Percentiles rank a stretch among this genome's conserved stretches.
These are phyloP conservation scores for Epistrophe grossulariae DNA, from an alignment of 2,888 invertebrate genomes.

Conservation along the genomic window DNA sequence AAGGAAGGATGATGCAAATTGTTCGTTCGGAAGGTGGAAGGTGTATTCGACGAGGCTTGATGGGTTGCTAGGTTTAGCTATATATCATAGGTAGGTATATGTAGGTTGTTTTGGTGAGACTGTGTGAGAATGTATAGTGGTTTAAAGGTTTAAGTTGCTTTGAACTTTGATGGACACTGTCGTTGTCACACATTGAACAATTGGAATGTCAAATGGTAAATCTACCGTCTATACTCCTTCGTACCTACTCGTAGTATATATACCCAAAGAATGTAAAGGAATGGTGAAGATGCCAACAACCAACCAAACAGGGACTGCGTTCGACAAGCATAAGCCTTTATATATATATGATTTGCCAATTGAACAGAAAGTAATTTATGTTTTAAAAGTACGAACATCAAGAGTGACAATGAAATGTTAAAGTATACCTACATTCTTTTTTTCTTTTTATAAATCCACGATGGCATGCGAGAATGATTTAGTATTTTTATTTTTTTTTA, in stretches of 20 bases:
- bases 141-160: constrained; percentile 35
- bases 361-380: constrained; percentile 5
- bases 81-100: not conserved
- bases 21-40: constrained; percentile 28
- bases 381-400: not conserved
- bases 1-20: constrained; percentile 61
- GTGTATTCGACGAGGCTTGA: constrained; percentile 1
- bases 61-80: not conserved
- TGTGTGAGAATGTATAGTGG: not conserved
- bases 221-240: not conserved
- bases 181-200: constrained; percentile 29
- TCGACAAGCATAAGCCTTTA: not conserved
- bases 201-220: constrained; percentile 54
- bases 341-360: not conserved
- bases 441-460: too few species aligned
- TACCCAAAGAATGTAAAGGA: not conserved
- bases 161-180: constrained; percentile 52
- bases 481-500: too few species aligned
- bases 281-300: not conserved
- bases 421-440: not conserved
- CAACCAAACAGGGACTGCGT: not conserved
- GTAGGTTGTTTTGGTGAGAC: not conserved
- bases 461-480: too few species aligned
- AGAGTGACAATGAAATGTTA: not conserved
- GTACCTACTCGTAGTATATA: too few species aligned